Evolutionary conservation across 2,888 invertebrate genomes (phyloP).

Genomic region (Busseola fusca): DNA sequence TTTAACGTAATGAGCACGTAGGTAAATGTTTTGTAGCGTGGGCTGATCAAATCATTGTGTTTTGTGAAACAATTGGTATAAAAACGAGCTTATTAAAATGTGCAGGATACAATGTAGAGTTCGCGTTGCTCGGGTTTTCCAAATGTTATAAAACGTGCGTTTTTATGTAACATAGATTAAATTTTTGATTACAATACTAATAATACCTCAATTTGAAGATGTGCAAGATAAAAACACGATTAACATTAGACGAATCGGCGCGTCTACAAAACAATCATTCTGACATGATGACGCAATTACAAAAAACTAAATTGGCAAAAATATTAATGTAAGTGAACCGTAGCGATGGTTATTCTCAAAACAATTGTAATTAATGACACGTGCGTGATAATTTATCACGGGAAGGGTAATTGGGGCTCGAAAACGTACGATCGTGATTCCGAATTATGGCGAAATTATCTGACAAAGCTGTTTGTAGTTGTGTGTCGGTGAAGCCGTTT

Average conservation of each 20-base stretch:
- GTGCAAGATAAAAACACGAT: constrained; percentile 31
- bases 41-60: constrained; percentile 29
- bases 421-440: constrained; percentile 44
- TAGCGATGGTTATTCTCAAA: constrained; percentile 48
- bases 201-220: constrained; percentile 38
- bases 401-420: constrained; percentile 49
- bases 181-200: constrained; percentile 30
- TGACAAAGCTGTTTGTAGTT: constrained; percentile 26
- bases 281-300: background rate
- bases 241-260: constrained; percentile 16
- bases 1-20: constrained; percentile 24
- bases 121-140: constrained; percentile 1
- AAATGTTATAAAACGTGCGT: constrained; percentile 6
- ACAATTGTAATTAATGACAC: constrained; percentile 68
- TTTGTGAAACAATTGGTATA: constrained; percentile 21
- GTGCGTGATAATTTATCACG: constrained; percentile 64
- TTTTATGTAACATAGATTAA: constrained; percentile 24
- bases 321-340: constrained; percentile 34
- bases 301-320: constrained; percentile 11
- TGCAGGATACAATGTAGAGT: background rate
- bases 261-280: constrained; percentile 12
- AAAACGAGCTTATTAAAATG: constrained; percentile 18
- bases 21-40: constrained; percentile 7
- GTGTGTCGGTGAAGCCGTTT: constrained; percentile 13
- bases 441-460: constrained; percentile 55